Base-by-base conservation (phyloP, 2,888 invertebrate genomes). In the Drosophila acutilabella region DNA sequence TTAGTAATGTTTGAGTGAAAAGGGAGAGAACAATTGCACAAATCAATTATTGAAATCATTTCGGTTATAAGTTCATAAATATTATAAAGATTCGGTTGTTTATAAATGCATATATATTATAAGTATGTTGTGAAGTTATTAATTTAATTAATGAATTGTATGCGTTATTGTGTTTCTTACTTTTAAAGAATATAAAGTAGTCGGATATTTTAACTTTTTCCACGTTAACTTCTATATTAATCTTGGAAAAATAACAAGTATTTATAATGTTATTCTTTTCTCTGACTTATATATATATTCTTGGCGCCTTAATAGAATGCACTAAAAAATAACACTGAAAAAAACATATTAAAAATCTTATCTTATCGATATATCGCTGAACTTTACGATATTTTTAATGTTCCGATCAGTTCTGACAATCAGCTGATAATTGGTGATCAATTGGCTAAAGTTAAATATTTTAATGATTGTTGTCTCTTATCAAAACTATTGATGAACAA, bases 1-100 rank as follows among this genome's bases (percentile, higher is more conserved):
- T 16, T 38, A 13, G 45, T 38, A 20, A 6, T 4, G 6, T 36
- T 13, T 11, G 13, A 13, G 13, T 13, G 4, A 26, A 20, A 10
- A 11, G 54, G 64, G 18, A 70, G 62, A 78, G 72, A 78, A 53
- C 54, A 74, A 61, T 71, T 65, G 45, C 48, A 45, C 44, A 76
- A 64, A 74, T 64, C 66, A 69, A 73, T 80, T 76, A 84, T 87
- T 72, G 74, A n/a, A 45, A 8, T 6, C 2, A 16, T 30, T 48
- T 11, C 14, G 2, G 20, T 44, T 20, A 36, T 1, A 11, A 36
- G 13, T 13, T 36, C 36, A 36, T 3, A 36, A 13, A 36, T 36
- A 36, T 13, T 36, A 13, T 4, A 30, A 30, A 8, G 7, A 8
- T 30, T 30, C 2, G 6, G 7, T 26, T 26, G 26, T 7, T 26